A percentile compares a stretch with the other conserved stretches of the same genome.
phyloP scores from a whole-genome alignment of 2,888 invertebrate genomes.

The Eupithecia abbreviata region DNA sequence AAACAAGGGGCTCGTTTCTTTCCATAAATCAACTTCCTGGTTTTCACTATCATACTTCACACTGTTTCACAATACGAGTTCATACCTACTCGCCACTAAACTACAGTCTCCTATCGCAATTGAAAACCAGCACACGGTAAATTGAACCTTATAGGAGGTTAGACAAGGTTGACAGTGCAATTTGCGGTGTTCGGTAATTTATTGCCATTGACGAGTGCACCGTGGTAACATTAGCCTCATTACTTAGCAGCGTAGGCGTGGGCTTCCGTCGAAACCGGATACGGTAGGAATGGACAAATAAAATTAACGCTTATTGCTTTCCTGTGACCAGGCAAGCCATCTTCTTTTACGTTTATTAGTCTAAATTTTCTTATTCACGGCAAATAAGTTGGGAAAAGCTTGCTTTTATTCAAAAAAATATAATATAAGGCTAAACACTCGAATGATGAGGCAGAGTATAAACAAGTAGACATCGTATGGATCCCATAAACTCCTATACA shows the following conservation, averaged over 20 bases:
- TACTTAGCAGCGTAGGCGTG: slow-evolving; percentile 80
- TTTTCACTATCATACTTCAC: slow-evolving; percentile 8
- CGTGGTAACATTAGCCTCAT: slow-evolving; percentile 76
- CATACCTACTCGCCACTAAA: slow-evolving; percentile 23
- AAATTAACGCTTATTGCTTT: slow-evolving; percentile 77
- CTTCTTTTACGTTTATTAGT: slow-evolving; percentile 24
- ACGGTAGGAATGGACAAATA: slow-evolving; percentile 73
- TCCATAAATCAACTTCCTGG: slow-evolving; percentile 13
- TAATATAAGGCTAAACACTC: neutral
- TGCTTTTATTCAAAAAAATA: neutral
- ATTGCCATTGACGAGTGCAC: slow-evolving; percentile 59
- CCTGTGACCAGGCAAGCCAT: slow-evolving; percentile 51
- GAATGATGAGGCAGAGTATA: neutral
- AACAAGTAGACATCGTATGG: neutral
- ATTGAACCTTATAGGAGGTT: slow-evolving; percentile 36
- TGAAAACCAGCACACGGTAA: slow-evolving; percentile 26
- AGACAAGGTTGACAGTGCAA: slow-evolving; percentile 50
- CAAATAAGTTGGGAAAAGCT: neutral
- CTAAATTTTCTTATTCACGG: slow-evolving; percentile 10
- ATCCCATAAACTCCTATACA: neutral
- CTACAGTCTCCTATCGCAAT: slow-evolving; percentile 33
- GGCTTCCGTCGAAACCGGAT: slow-evolving; percentile 78
- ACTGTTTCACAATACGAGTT: slow-evolving; percentile 13
- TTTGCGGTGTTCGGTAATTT: slow-evolving; percentile 49
- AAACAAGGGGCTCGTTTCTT: slow-evolving; percentile 10